A percentile compares a stretch with the other conserved stretches of the same genome.
Conservation (phyloP, 1,140 invertebrate species). For the Euura saliciscinereae region DNA sequence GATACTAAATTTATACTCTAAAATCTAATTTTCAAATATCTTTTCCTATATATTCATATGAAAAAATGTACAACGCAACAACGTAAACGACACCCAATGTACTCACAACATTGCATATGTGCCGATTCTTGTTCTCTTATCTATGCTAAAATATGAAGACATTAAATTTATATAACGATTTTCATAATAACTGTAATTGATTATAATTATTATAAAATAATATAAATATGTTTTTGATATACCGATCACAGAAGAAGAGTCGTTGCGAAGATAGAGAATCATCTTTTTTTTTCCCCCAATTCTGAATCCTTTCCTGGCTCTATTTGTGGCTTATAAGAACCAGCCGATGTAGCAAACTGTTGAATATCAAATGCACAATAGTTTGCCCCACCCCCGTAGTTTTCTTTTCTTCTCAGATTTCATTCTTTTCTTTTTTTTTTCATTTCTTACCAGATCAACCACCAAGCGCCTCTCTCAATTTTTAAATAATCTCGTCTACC, state of each 20-base stretch:
- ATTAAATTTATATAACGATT: too few species aligned
- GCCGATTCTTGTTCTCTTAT: constrained; percentile 30
- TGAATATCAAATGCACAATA: constrained; percentile 58
- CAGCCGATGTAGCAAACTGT: constrained; percentile 55
- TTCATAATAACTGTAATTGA: background rate
- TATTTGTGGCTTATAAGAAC: constrained; percentile 31
- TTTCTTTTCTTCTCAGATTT: too few species aligned
- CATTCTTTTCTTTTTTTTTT: constrained; percentile 28
- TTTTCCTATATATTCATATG: background rate
- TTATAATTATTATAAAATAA: constrained; percentile 27
- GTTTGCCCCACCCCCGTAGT: constrained; percentile 39
- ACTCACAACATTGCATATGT: constrained; percentile 58
- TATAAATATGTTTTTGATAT: constrained; percentile 44
- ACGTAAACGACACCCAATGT: constrained; percentile 49
- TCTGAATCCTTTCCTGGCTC: constrained; percentile 40
- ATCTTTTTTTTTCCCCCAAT: constrained; percentile 46
- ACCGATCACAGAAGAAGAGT: constrained; percentile 50
- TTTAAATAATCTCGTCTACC: background rate
- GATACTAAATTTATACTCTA: constrained; percentile 37
- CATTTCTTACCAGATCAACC: background rate
- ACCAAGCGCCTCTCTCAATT: background rate
- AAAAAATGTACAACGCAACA: background rate
- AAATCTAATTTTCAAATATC: background rate
- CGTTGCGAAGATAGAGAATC: constrained; percentile 43
- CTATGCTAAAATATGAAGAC: too few species aligned